Percentiles rank a stretch among this genome's conserved stretches.
phyloP scores from a whole-genome alignment of 2,113 vertebrate species.

The Anguilla japonica region DNA sequence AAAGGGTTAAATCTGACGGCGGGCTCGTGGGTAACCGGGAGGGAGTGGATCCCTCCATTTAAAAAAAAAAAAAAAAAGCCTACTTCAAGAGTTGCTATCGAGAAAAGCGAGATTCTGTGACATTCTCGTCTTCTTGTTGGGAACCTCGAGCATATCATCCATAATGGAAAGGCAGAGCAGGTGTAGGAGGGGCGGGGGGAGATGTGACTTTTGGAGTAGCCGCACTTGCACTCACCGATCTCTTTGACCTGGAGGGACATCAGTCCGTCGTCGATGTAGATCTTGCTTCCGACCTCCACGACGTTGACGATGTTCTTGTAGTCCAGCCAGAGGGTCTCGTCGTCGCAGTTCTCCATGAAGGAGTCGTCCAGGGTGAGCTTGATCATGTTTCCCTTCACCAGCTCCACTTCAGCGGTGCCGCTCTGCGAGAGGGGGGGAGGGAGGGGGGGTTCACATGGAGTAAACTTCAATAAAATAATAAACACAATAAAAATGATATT shows the following conservation, averaged over 20 bases:
- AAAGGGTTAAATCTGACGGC: background rate
- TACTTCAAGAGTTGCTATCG: background rate
- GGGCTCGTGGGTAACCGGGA: too few relatives aligned
- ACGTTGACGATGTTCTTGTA: conserved; percentile 97
- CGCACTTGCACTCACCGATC: conserved; percentile 69
- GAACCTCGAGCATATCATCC: background rate
- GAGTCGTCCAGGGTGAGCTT: conserved; percentile 86
- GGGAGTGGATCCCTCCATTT: background rate
- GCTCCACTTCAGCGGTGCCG: conserved; percentile 91
- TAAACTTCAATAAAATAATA: too few relatives aligned
- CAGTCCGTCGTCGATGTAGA: conserved; percentile 93
- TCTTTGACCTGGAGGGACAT: conserved; percentile 89
- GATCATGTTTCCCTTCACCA: conserved; percentile 82
- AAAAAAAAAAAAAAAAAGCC: background rate
- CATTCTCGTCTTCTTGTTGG: background rate
- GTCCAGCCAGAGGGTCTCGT: conserved; percentile 89
- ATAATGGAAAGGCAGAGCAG: background rate
- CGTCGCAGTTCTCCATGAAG: conserved; percentile 88
- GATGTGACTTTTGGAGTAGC: background rate
- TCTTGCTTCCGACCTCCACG: conserved; percentile 78
- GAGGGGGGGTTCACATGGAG: background rate
- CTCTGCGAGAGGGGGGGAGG: conserved; percentile 68
- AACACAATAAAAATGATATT: too few relatives aligned
- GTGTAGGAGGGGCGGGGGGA: background rate
- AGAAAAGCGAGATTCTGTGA: background rate